These are phyloP conservation scores for Dromococcyx pavoninus DNA, from an alignment of 2,797 vertebrate genomes.

Conservation along the genomic window DNA sequence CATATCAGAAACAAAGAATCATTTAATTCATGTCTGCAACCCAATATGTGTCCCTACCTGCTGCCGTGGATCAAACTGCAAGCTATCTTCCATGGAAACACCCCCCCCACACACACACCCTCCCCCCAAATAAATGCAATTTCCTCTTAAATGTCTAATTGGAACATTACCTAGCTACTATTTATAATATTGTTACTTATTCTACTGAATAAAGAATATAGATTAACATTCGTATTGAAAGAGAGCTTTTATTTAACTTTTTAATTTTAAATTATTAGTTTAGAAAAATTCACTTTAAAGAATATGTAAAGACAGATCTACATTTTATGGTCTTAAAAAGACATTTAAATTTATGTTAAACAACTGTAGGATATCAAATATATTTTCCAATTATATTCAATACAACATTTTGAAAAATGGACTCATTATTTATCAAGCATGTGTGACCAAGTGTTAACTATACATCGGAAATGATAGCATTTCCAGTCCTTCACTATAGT, in stretches of 20 bases:
- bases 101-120: accelerated
- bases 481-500: neutral
- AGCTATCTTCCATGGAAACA: neutral
- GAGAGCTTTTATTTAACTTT: neutral
- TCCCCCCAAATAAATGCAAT: neutral
- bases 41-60: neutral
- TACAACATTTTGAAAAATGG: neutral
- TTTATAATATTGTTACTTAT: neutral
- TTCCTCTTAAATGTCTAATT: neutral
- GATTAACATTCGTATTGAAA: neutral
- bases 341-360: neutral
- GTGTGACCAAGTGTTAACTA: neutral
- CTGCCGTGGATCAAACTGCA: neutral
- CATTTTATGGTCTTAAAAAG: neutral
- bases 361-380: neutral
- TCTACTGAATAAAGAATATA: neutral
- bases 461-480: neutral
- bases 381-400: neutral
- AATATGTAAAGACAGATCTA: neutral
- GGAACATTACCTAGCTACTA: neutral
- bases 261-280: neutral
- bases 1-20: neutral
- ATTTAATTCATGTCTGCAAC: neutral
- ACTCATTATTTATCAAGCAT: neutral
- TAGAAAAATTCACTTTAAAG: neutral